Evolutionary conservation across 2,113 vertebrate species (phyloP), one percentile per base, ranked within the genome.

Genomic region (Rhegmatorhina hoffmannsi): DNA sequence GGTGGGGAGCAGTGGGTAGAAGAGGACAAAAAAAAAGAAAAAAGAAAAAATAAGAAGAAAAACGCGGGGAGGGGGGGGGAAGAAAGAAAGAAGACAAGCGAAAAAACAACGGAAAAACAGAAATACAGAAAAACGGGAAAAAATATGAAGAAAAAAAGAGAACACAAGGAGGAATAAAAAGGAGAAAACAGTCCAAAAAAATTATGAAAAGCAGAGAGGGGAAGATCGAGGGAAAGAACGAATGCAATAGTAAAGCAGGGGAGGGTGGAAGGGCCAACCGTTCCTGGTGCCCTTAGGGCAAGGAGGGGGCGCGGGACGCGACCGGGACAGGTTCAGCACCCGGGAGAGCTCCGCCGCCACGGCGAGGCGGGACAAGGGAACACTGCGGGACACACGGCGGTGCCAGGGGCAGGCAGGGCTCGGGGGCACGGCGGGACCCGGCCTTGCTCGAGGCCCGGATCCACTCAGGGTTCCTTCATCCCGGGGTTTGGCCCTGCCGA

Each of bases 291-390:
- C n/a, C 29, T 43, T 23, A 6, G 77, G 17, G 8, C 16, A 53
- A 33, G 49, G 25, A 9, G 14, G 26, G 38, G 67, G 10, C 17
- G 13, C 28, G 10, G 38, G 10, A 1, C 9, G 33, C 20, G 38
- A 33, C 24, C 5, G 49, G 20, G 74, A n/a, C 7, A 10, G 23
- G 23, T 92, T 94, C 95, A 95, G 95, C 7, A 95, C 96, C 95
- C 60, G 91, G 96, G 96, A 70, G 74, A 96, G 93, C 87, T 82
- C 90, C 53, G 21, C 5, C 7, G 59, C 49, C 1, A 52, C 23
- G 11, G 52, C 14, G 2, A 28, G 34, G 31, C 5, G 17, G 29
- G 33, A 9, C 40, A 7, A 8, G n/a, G 38, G 49, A 43, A 66
- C 40, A 24, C 34, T 7, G 31, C 8, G 21, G 26, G 53, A 18